Evolutionary conservation across 2,113 vertebrate genomes (phyloP).

Genomic region (Archocentrus centrarchus): DNA sequence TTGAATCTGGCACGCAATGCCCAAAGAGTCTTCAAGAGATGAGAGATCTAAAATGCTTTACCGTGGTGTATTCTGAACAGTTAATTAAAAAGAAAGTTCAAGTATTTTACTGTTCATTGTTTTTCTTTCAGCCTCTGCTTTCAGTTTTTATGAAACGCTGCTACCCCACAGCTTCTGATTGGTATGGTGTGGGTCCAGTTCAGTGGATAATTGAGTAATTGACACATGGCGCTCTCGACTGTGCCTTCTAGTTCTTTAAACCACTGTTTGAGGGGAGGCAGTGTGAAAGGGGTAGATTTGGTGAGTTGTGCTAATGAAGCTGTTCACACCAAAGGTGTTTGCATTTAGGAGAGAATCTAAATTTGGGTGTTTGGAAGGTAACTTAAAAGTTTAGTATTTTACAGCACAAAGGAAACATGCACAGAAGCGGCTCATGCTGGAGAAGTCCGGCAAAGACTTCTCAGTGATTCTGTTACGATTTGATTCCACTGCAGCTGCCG

Average conservation of each 20-base stretch:
- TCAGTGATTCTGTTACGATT: background rate
- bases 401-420: background rate
- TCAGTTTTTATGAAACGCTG: background rate
- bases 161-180: background rate
- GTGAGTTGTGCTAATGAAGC: too few species aligned
- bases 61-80: constrained; percentile 61
- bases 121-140: constrained; percentile 7
- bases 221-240: constrained; percentile 7
- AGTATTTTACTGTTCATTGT: background rate
- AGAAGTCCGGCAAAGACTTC: background rate
- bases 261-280: background rate
- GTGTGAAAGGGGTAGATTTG: background rate
- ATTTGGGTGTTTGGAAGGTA: background rate
- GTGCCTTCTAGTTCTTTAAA: constrained; percentile 16
- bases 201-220: constrained; percentile 19
- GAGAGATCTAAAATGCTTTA: constrained; percentile 61
- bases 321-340: background rate
- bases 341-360: background rate
- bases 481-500: background rate
- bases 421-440: background rate
- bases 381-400: background rate
- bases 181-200: constrained; percentile 24
- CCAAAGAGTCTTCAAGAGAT: constrained; percentile 62
- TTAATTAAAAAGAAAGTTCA: constrained; percentile 59
- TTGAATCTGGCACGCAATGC: constrained; percentile 49